Evolutionary conservation across 2,888 invertebrate species (phyloP).

Genomic region (Laspeyria flexula): DNA sequence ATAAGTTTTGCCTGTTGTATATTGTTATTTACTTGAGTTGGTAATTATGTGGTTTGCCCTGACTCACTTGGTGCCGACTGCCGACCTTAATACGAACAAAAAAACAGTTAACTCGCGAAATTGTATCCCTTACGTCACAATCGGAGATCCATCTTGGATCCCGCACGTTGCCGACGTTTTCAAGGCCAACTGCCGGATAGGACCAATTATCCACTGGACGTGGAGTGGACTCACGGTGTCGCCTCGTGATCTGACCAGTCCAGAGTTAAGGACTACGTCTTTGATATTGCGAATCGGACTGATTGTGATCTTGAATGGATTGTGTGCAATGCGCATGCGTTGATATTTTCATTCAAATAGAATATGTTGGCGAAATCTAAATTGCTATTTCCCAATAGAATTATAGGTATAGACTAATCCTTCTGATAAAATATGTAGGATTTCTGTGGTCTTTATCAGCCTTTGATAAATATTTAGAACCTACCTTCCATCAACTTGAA

Average conservation of each 20-base stretch:
- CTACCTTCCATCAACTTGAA: no score
- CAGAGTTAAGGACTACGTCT: background rate
- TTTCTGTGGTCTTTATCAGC: no score
- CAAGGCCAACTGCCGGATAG: constrained; percentile 61
- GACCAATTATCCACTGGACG: constrained; percentile 57
- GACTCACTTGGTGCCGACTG: background rate
- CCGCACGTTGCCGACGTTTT: constrained; percentile 29
- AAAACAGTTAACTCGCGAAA: constrained; percentile 5
- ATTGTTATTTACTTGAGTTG: no score
- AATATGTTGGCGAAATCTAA: no score
- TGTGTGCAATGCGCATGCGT: no score
- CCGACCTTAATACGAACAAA: background rate
- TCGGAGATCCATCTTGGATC: constrained; percentile 23
- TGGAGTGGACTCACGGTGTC: constrained; percentile 35
- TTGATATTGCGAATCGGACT: no score
- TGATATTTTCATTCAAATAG: no score
- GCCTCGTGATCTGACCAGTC: constrained; percentile 33
- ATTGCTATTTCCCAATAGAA: no score
- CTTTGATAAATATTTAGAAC: no score
- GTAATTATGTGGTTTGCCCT: background rate
- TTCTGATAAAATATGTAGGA: no score
- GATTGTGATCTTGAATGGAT: background rate
- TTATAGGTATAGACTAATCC: no score
- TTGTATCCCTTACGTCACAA: constrained; percentile 8
- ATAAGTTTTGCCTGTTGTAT: no score